phyloP scores from a whole-genome alignment of 2,888 invertebrate species.

The Nymphalis urticae region DNA sequence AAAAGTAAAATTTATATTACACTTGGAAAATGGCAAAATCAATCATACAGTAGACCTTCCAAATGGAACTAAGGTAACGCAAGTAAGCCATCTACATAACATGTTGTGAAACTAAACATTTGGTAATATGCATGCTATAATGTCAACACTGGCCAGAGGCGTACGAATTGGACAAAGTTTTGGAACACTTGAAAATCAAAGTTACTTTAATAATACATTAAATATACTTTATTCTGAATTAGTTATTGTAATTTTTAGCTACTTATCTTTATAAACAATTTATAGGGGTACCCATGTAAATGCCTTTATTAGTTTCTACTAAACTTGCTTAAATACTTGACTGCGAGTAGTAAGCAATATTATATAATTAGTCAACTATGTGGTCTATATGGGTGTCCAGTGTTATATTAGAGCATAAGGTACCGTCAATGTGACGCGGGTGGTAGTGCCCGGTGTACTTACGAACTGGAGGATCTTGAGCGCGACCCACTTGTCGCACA shows the following conservation, averaged over 20 bases:
- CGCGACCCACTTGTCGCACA: constrained; percentile 80
- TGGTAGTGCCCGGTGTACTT: constrained; percentile 48
- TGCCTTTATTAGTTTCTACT: too few relatives aligned
- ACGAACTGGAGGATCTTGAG: constrained; percentile 80
- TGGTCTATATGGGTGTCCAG: background rate
- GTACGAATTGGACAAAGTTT: constrained; percentile 6
- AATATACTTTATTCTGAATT: background rate
- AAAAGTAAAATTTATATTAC: too few relatives aligned
- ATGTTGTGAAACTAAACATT: constrained; percentile 33
- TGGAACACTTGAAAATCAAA: background rate
- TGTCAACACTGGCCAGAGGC: constrained; percentile 32
- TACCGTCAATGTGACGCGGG: too few relatives aligned
- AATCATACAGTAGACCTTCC: constrained; percentile 6
- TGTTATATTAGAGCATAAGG: too few relatives aligned
- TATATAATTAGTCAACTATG: background rate
- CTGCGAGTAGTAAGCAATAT: too few relatives aligned
- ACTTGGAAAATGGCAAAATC: constrained; percentile 8
- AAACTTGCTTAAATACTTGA: too few relatives aligned
- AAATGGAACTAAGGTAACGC: constrained; percentile 14
- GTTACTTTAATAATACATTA: background rate
- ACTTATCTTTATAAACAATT: too few relatives aligned
- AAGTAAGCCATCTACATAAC: constrained; percentile 33
- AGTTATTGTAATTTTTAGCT: background rate
- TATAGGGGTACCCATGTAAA: too few relatives aligned
- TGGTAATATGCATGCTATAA: constrained; percentile 32